Evolutionary conservation across 2,888 invertebrate species (phyloP).

Genomic region (Drosophila diplacantha): DNA sequence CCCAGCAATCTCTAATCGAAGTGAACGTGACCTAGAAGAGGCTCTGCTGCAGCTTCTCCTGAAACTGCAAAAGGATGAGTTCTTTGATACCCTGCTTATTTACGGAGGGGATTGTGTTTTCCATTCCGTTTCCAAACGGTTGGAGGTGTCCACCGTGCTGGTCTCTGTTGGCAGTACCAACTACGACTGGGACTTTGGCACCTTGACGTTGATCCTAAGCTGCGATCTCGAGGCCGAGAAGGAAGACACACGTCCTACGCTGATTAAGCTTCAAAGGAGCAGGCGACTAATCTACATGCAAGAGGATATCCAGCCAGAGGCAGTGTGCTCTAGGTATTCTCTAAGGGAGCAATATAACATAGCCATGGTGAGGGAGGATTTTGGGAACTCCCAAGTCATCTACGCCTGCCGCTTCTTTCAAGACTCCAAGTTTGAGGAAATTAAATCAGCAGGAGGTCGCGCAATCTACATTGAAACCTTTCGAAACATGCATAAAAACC

Average conservation of each 20-base stretch:
- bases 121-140: conserved; percentile 17
- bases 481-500: conserved; percentile 43
- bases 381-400: background rate
- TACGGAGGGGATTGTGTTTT: conserved; percentile 51
- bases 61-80: conserved; percentile 30
- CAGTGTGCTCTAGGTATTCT: conserved; percentile 35
- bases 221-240: conserved; percentile 15
- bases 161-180: conserved; percentile 18
- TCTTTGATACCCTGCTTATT: conserved; percentile 39
- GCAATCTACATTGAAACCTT: conserved; percentile 53
- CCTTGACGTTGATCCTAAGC: conserved; percentile 16
- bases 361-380: conserved; percentile 34
- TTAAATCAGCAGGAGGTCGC: background rate
- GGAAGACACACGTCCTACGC: conserved; percentile 11
- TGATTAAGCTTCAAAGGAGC: conserved; percentile 18
- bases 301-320: background rate
- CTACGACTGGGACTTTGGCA: conserved; percentile 34
- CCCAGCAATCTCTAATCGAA: background rate
- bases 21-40: background rate
- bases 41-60: background rate
- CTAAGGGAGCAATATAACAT: conserved; percentile 48
- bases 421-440: conserved; percentile 7
- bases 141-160: conserved; percentile 25
- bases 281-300: conserved; percentile 39
- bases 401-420: conserved; percentile 47